phyloP scores from a whole-genome alignment of 2,888 invertebrate genomes.

The Suillia variegata region DNA sequence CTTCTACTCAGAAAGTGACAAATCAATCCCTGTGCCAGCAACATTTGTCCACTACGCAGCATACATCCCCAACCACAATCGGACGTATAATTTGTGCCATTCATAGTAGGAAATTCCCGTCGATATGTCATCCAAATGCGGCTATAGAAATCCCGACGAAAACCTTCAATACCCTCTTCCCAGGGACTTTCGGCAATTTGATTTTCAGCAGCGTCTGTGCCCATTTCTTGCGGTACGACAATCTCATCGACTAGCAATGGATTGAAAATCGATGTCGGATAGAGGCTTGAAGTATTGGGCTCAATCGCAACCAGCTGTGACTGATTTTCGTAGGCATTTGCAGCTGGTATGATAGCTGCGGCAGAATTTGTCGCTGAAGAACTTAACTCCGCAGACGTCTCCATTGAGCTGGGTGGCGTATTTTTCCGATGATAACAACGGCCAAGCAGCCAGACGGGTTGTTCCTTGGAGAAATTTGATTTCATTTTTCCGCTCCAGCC shows the following conservation, averaged over 20 bases:
- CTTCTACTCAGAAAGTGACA: conserved; percentile 83
- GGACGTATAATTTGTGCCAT: conserved; percentile 79
- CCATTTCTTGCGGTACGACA: conserved; percentile 63
- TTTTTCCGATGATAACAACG: conserved; percentile 79
- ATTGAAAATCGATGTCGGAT: conserved; percentile 44
- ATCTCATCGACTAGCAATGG: conserved; percentile 55
- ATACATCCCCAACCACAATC: conserved; percentile 96
- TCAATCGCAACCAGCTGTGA: conserved; percentile 23
- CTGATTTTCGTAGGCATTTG: conserved; percentile 47
- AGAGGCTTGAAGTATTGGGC: conserved; percentile 26
- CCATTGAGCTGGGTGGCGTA: conserved; percentile 65
- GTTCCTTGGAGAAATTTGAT: conserved; percentile 80
- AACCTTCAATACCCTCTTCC: conserved; percentile 76
- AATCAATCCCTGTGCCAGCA: conserved; percentile 84
- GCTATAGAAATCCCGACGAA: conserved; percentile 82
- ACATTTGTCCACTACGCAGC: conserved; percentile 88
- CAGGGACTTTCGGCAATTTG: conserved; percentile 56
- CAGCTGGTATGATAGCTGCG: conserved; percentile 28
- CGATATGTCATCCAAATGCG: conserved; percentile 88
- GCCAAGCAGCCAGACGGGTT: conserved; percentile 85
- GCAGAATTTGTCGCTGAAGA: not conserved
- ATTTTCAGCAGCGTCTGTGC: conserved; percentile 58
- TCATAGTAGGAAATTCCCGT: conserved; percentile 81
- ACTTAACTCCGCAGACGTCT: conserved; percentile 59
- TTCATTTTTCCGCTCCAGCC: conserved; percentile 83